Evolutionary conservation across 2,888 invertebrate species (phyloP).

Genomic region (Epinotia ramella): DNA sequence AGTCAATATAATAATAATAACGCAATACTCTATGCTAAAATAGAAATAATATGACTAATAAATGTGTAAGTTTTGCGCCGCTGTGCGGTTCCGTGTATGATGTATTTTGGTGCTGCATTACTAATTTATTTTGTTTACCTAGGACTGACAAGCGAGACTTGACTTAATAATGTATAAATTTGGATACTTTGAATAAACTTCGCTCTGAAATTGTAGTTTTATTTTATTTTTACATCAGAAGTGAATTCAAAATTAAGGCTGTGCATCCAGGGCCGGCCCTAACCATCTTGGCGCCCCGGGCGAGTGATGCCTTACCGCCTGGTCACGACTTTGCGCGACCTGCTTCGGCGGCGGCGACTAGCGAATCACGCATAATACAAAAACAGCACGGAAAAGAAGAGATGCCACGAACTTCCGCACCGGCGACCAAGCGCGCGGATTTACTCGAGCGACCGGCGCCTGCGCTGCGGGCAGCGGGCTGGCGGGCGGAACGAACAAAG

Average conservation of each 20-base stretch:
- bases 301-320: too few species aligned
- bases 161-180: slow-evolving; percentile 78
- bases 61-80: neutral
- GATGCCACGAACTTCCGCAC: slow-evolving; percentile 9
- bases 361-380: slow-evolving; percentile 7
- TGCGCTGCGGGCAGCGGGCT: too few species aligned
- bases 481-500: too few species aligned
- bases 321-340: neutral
- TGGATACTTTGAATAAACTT: slow-evolving; percentile 80
- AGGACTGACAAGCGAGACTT: slow-evolving; percentile 77
- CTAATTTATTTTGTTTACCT: slow-evolving; percentile 82
- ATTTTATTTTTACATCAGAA: slow-evolving; percentile 51
- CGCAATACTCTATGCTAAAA: neutral
- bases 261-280: too few species aligned
- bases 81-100: slow-evolving; percentile 57
- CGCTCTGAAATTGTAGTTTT: slow-evolving; percentile 69
- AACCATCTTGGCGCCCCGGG: too few species aligned
- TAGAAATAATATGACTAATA: slow-evolving; percentile 2
- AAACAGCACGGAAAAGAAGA: slow-evolving; percentile 5
- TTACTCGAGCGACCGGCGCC: too few species aligned
- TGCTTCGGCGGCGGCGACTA: slow-evolving; percentile 8
- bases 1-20: neutral
- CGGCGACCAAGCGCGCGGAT: too few species aligned
- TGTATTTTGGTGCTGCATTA: slow-evolving; percentile 84
- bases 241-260: too few species aligned